Evolutionary conservation across 1,140 invertebrate species (phyloP), one percentile per base, ranked within the genome.

Genomic region (Cherax quadricarinatus): DNA sequence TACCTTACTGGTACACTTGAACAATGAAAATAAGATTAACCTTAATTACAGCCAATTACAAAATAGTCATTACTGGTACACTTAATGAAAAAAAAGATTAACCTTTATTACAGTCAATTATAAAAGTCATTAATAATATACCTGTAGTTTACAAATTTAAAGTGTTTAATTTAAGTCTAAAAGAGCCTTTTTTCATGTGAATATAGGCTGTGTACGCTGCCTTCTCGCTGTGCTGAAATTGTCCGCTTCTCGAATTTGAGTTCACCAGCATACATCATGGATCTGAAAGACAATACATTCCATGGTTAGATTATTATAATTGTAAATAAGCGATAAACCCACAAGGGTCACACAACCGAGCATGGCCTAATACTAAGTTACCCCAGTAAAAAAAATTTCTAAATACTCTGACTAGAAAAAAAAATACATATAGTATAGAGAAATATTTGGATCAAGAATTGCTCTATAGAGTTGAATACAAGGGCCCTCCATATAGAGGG

Each of bases 161-260:
- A 66, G 16, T 66, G 18, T 66, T 18, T 16, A 30, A 30, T n/a
- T 12, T 10, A n/a, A 30, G 70, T 4, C 83, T 94, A 97, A 95
- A 97, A 98, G 90, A 98, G 96, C 95, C 97, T 96, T 95, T 98
- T 98, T 94, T 98, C 97, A 95, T 98, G 99, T 93, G 98, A 99
- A 95, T 99, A 98, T 60, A 99, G 96, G 94, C 98, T 97, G 95
- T 99, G 99, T 30, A 99, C 99, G 95, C 98, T 99, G 83, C 99
- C 99, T 96, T 99, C 99, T 81, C 98, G 95, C 95, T 99, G 99
- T 73, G 99, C 98, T 60, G 98, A 99, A 94, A 97, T 96, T 57
- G 99, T 98, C 95, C 99, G 96, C 94, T 97, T 97, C 96, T 99
- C 99, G 96, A 99, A 99, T 95, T 97, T 97, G 62, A 99, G 95